A percentile compares a stretch with the other conserved stretches of the same genome.
phyloP scores from a whole-genome alignment of 2,888 invertebrate species.

The Arctia plantaginis region DNA sequence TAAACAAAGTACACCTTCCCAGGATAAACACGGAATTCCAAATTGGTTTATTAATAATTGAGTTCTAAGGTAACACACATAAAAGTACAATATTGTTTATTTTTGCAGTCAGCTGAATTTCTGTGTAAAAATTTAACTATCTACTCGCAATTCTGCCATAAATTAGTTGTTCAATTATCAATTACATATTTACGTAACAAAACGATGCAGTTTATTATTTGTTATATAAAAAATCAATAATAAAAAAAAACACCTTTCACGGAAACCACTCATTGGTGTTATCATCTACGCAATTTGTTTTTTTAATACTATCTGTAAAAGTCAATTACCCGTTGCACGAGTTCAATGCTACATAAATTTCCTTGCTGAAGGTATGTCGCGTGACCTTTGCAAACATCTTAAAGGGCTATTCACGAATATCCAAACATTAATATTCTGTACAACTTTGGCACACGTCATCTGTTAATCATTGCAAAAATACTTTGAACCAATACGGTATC shows the following conservation, averaged over 20 bases:
- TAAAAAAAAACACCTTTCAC: background rate
- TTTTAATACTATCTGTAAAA: background rate
- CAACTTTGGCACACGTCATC: too few species aligned
- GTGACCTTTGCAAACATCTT: background rate
- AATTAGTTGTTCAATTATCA: background rate
- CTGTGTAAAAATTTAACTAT: too few species aligned
- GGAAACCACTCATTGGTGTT: background rate
- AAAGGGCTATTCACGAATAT: background rate
- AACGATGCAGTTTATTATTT: background rate
- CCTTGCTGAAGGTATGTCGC: background rate
- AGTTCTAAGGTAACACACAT: too few species aligned
- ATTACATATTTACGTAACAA: background rate
- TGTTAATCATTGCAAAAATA: conserved; percentile 11
- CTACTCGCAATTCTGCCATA: too few species aligned
- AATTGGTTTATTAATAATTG: too few species aligned
- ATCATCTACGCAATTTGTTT: conserved; percentile 1
- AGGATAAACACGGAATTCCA: too few species aligned
- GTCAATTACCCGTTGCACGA: conserved; percentile 5
- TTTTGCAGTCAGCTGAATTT: too few species aligned
- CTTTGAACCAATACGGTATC: conserved; percentile 43
- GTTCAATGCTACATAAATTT: background rate
- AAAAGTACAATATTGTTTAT: too few species aligned
- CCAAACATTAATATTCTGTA: background rate
- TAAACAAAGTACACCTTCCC: too few species aligned
- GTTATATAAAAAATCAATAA: background rate